Base-by-base conservation (phyloP, 2,797 vertebrate genomes). In the Rhabdophis nuchalis region DNA sequence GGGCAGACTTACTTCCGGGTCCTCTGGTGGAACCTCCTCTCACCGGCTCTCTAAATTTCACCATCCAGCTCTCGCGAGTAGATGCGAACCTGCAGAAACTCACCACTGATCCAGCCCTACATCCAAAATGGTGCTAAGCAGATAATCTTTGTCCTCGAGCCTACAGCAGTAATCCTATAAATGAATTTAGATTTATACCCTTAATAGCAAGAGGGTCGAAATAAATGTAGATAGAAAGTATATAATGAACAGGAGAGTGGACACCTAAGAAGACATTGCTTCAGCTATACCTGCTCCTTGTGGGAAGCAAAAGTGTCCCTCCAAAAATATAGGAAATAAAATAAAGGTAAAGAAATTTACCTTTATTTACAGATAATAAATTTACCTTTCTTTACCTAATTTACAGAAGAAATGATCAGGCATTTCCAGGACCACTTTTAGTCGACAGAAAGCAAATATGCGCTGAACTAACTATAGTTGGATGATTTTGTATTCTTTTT, bases 131-230 rank as follows among this genome's bases (percentile, higher is more conserved):
- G 82, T 88, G 68, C 5, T 12, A 32, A 85, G 1, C 52, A 77
- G 61, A 8, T 94, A 89, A 95, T 94, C 91, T 91, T 36, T 27
- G 93, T 94, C 27, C 53, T 90, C 93, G 92, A 85, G 94, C 50
- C 93, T 93, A 94, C 91, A 89, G 0, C 89, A 88, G 92, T 7
- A 6, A 54, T 89, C 50, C 6, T 1, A 32, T 72, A 46, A 41
- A 1, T 82, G 86, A 94, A 36, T 72, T 36, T 72, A 93, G 92
- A 92, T 57, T 96, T 32, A 29, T 88, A 32, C 94, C 53, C 91
- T 95, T 12, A 91, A 95, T 0, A 91, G 27, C 16, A 50, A 86
- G 10, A 94, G 93, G 3, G 85, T 27, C 5, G 93, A 94, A 56
- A 91, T 60, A 94, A 95, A 96, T 12, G 86, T 4, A 91, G 89